These are phyloP conservation scores for Arge pagana DNA, from an alignment of 2,888 invertebrate species.

Conservation along the genomic window DNA sequence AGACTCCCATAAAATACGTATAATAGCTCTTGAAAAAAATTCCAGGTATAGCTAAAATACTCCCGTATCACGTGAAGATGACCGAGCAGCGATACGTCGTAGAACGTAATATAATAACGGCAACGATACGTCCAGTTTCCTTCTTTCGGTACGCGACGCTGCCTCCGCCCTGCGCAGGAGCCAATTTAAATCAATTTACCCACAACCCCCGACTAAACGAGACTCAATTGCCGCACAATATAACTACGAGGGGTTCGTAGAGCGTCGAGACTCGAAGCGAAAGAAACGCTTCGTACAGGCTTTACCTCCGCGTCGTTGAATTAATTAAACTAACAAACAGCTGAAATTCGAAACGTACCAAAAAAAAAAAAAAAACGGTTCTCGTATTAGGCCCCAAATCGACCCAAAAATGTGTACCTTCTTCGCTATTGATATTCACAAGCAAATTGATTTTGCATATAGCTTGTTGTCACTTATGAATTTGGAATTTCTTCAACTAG, in stretches of 20 bases:
- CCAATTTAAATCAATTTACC: conserved; percentile 57
- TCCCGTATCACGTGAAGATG: conserved; percentile 53
- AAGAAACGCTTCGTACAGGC: too few relatives aligned
- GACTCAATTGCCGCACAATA: conserved; percentile 54
- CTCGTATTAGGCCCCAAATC: too few relatives aligned
- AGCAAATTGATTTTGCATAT: too few relatives aligned
- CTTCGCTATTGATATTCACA: too few relatives aligned
- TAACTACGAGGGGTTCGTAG: conserved; percentile 19
- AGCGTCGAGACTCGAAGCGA: too few relatives aligned
- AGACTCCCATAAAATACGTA: conserved; percentile 40
- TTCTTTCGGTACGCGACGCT: conserved; percentile 31
- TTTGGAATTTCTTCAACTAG: too few relatives aligned
- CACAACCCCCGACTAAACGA: conserved; percentile 51
- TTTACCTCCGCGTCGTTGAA: too few relatives aligned
- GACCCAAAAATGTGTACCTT: too few relatives aligned
- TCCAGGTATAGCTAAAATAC: conserved; percentile 43
- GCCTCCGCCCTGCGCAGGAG: conserved; percentile 27
- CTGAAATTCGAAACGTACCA: too few relatives aligned
- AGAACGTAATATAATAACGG: conserved; percentile 19
- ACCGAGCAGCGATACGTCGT: conserved; percentile 25
- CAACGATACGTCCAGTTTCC: conserved; percentile 22
- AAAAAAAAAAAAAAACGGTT: too few relatives aligned
- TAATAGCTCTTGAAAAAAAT: conserved; percentile 27
- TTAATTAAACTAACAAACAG: too few relatives aligned
- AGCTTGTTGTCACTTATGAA: too few relatives aligned